phyloP scores from a whole-genome alignment of 2,888 invertebrate species.

The Drosophila fungiperda region DNA sequence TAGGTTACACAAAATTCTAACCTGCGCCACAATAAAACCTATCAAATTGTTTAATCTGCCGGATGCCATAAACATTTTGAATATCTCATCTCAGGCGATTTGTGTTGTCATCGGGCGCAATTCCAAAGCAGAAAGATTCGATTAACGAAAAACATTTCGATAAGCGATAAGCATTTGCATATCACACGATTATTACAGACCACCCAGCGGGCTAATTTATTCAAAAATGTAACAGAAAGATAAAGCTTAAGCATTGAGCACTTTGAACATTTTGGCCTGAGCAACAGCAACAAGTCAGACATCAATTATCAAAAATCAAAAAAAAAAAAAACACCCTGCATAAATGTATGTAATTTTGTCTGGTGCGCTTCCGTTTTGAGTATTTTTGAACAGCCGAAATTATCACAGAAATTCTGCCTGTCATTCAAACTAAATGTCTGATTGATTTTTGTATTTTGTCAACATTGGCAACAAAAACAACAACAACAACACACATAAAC shows the following conservation, averaged over 20 bases:
- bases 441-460: conserved; percentile 52
- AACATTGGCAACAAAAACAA: conserved; percentile 38
- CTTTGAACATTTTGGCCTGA: neutral
- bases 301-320: conserved; percentile 15
- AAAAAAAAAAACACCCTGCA: conserved; percentile 3
- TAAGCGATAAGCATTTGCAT: conserved; percentile 36
- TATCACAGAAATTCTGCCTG: conserved; percentile 31
- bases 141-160: conserved; percentile 14
- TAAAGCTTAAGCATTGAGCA: conserved; percentile 1
- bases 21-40: conserved; percentile 24
- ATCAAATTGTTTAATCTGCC: conserved; percentile 21
- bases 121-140: neutral
- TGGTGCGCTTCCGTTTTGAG: conserved; percentile 43
- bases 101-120: neutral
- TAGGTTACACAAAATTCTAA: conserved; percentile 16
- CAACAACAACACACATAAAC: conserved; percentile 2
- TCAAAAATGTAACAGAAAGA: neutral
- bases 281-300: conserved; percentile 2
- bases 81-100: conserved; percentile 24
- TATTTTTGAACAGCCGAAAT: conserved; percentile 37
- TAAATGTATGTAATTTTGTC: conserved; percentile 25
- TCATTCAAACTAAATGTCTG: conserved; percentile 22
- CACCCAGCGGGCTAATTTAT: conserved; percentile 18
- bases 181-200: conserved; percentile 21
- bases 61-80: conserved; percentile 63